Conservation (phyloP, 2,797 vertebrate genomes). For the Adelosebastes latens region DNA sequence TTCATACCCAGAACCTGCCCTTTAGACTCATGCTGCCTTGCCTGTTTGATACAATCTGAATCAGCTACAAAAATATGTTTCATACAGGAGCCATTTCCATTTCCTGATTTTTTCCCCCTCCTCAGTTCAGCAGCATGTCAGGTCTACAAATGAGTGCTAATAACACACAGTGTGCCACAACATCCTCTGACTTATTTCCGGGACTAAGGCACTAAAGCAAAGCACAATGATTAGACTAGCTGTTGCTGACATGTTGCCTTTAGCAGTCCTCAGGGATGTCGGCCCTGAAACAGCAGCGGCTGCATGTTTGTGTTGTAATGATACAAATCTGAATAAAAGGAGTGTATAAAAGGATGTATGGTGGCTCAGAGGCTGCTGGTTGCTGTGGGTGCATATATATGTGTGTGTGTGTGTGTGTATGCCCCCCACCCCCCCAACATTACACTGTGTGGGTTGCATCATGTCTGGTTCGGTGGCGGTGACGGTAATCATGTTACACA, state of each 20-base stretch:
- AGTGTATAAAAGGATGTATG: neutral
- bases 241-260: constrained; percentile 35
- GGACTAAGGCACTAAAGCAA: constrained; percentile 4
- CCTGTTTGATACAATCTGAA: constrained; percentile 2
- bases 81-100: constrained; percentile 12
- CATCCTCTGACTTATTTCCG: neutral
- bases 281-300: constrained; percentile 15
- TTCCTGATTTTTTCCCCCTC: neutral
- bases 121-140: constrained; percentile 5
- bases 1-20: neutral
- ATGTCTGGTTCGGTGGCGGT: neutral
- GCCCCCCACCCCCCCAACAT: neutral
- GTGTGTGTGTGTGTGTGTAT: neutral
- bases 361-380: constrained; percentile 35
- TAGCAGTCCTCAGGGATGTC: neutral
- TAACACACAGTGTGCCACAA: neutral
- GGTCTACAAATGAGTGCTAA: neutral
- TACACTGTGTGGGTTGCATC: constrained; percentile 22
- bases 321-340: neutral
- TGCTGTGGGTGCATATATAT: neutral
- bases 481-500: constrained; percentile 9
- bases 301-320: constrained; percentile 38
- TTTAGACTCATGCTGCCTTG: constrained; percentile 6
- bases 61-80: neutral
- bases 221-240: constrained; percentile 4